phyloP scores from a whole-genome alignment of 2,113 vertebrate genomes.

The Chamaea fasciata region DNA sequence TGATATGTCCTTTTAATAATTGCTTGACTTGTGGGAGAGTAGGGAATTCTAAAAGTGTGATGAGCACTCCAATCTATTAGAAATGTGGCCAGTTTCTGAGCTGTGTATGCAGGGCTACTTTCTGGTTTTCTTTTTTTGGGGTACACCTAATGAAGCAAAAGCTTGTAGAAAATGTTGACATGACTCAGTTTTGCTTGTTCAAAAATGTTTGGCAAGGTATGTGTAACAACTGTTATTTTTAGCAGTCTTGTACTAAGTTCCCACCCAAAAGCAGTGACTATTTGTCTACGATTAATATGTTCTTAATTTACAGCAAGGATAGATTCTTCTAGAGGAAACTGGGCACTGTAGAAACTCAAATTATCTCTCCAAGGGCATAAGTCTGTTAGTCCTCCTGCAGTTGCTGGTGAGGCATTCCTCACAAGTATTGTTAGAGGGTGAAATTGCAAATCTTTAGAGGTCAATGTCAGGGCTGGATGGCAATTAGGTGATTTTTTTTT shows the following conservation, averaged over 20 bases:
- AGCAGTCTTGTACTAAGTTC: neutral
- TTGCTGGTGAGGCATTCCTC: neutral
- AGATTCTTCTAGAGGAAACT: neutral
- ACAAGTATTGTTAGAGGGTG: neutral
- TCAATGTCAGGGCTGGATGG: neutral
- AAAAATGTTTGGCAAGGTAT: neutral
- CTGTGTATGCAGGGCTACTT: neutral
- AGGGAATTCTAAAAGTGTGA: no score
- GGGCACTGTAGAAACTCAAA: neutral
- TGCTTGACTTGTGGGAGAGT: no score
- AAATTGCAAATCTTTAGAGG: neutral
- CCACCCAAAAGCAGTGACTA: neutral
- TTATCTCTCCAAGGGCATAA: neutral
- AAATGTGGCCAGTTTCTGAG: neutral
- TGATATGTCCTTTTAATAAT: no score
- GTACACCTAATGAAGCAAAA: neutral
- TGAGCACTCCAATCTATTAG: neutral
- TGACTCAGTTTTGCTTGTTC: neutral
- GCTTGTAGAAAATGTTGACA: neutral
- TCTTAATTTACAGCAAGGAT: neutral
- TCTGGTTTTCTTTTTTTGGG: neutral
- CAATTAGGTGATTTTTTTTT: no score
- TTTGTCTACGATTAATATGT: neutral
- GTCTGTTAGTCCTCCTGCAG: neutral
- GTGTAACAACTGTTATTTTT: neutral